Evolutionary conservation across 2,113 vertebrate genomes (phyloP).

Genomic region (Strix uralensis): DNA sequence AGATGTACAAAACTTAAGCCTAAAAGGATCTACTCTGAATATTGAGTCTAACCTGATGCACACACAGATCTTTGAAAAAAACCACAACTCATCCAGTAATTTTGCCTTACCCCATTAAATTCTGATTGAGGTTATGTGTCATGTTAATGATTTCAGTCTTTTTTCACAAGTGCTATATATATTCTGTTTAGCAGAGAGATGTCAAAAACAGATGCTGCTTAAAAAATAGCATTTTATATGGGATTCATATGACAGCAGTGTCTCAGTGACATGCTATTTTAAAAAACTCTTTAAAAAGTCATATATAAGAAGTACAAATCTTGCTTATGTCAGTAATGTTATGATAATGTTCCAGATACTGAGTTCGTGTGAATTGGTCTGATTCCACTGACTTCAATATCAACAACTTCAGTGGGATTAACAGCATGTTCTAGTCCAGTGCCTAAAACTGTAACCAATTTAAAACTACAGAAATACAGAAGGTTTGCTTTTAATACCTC

Average conservation of each 20-base stretch:
- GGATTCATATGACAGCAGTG: background rate
- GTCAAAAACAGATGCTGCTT: background rate
- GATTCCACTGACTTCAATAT: background rate
- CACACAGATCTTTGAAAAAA: background rate
- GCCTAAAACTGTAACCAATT: background rate
- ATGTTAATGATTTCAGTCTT: background rate
- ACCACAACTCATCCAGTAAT: background rate
- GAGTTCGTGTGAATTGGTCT: background rate
- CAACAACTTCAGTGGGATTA: background rate
- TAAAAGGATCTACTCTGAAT: background rate
- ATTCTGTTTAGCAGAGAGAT: background rate
- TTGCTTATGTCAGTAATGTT: background rate
- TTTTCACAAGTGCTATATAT: background rate
- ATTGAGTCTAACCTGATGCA: background rate
- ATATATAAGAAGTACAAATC: background rate
- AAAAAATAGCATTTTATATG: background rate
- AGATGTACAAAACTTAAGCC: background rate
- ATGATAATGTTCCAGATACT: background rate
- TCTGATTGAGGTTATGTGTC: background rate
- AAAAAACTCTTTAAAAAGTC: background rate
- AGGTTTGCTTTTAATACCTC: background rate
- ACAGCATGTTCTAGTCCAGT: background rate
- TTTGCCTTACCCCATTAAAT: background rate
- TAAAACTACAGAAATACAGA: background rate
- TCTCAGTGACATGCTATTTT: background rate